A percentile compares a stretch with the other conserved stretches of the same genome.
Conservation (phyloP, 2,113 vertebrate species). For the Oryzias celebensis region DNA sequence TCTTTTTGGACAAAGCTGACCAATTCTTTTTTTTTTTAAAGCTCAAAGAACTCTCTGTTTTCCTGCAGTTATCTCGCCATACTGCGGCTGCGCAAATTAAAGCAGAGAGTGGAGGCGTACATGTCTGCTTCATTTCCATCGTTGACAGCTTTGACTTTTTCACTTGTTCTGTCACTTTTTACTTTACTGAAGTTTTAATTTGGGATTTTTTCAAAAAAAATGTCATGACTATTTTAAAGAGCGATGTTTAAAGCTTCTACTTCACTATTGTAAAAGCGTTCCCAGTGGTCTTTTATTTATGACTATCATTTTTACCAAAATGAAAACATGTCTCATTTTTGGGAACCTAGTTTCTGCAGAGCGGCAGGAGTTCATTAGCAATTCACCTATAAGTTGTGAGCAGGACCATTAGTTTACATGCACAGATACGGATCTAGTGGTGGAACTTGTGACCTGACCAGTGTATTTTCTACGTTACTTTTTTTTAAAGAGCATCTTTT, state of each 20-base stretch:
- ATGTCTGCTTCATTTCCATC: slow-evolving; percentile 23
- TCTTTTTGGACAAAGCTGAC: slow-evolving; percentile 58
- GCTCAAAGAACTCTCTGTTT: slow-evolving; percentile 50
- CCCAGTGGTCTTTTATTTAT: too few relatives aligned
- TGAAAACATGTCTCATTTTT: too few relatives aligned
- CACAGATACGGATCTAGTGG: too few relatives aligned
- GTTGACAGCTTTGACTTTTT: slow-evolving; percentile 58
- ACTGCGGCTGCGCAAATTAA: slow-evolving; percentile 48
- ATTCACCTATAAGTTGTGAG: too few relatives aligned
- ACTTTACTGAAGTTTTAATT: slow-evolving; percentile 39
- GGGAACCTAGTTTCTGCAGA: too few relatives aligned
- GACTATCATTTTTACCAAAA: too few relatives aligned
- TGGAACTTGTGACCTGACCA: too few relatives aligned
- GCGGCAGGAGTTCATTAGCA: too few relatives aligned
- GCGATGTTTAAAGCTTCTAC: slow-evolving; percentile 1
- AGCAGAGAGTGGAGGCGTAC: slow-evolving; percentile 32
- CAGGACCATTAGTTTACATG: too few relatives aligned
- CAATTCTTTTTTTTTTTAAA: slow-evolving; percentile 68
- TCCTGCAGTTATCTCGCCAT: slow-evolving; percentile 47
- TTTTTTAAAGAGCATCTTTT: too few relatives aligned
- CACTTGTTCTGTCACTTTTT: slow-evolving; percentile 62
- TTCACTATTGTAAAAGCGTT: too few relatives aligned
- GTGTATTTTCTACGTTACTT: too few relatives aligned
- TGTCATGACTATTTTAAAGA: slow-evolving; percentile 19
- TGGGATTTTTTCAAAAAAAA: slow-evolving; percentile 35